These are phyloP conservation scores for Eurosta solidaginis DNA, from an alignment of 1,140 invertebrate species.

Conservation along the genomic window DNA sequence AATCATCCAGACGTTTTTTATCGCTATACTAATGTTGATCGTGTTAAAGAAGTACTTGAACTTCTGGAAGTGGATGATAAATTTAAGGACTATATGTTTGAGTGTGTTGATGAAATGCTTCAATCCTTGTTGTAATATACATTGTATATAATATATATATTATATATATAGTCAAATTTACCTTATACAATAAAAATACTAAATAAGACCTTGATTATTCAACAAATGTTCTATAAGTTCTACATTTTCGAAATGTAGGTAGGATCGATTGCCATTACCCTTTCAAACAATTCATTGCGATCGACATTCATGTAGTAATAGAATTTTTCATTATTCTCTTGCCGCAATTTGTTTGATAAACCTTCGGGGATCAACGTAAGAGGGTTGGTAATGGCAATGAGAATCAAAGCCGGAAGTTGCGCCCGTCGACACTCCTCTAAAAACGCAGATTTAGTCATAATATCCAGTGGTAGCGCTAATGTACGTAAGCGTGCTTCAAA, in stretches of 20 bases:
- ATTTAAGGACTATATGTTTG: slow-evolving; percentile 45
- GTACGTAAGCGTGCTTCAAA: slow-evolving; percentile 35
- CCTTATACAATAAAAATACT: not conserved
- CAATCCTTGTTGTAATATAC: slow-evolving; percentile 41
- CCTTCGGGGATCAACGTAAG: slow-evolving; percentile 42
- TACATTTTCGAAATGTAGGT: slow-evolving; percentile 42
- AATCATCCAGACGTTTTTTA: slow-evolving; percentile 43
- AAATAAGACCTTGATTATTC: not conserved
- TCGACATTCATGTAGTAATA: slow-evolving; percentile 50
- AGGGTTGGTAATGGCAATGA: slow-evolving; percentile 46
- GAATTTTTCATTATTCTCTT: slow-evolving; percentile 45
- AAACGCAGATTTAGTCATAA: slow-evolving; percentile 38
- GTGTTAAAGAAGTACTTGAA: slow-evolving; percentile 38
- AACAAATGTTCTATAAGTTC: slow-evolving; percentile 46
- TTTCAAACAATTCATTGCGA: slow-evolving; percentile 43
- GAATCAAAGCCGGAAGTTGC: slow-evolving; percentile 38
- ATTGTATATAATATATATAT: not conserved
- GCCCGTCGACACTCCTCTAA: slow-evolving; percentile 38
- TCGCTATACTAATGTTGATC: slow-evolving; percentile 50
- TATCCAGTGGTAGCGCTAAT: slow-evolving; percentile 4
- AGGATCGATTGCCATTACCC: slow-evolving; percentile 46
- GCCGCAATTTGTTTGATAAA: slow-evolving; percentile 40
- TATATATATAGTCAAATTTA: not conserved
- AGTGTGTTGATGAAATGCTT: slow-evolving; percentile 50
- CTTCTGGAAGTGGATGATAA: slow-evolving; percentile 41